A percentile compares a stretch with the other conserved stretches of the same genome.
Evolutionary conservation across 2,888 invertebrate species (phyloP).

Genomic region (Noctua pronuba): DNA sequence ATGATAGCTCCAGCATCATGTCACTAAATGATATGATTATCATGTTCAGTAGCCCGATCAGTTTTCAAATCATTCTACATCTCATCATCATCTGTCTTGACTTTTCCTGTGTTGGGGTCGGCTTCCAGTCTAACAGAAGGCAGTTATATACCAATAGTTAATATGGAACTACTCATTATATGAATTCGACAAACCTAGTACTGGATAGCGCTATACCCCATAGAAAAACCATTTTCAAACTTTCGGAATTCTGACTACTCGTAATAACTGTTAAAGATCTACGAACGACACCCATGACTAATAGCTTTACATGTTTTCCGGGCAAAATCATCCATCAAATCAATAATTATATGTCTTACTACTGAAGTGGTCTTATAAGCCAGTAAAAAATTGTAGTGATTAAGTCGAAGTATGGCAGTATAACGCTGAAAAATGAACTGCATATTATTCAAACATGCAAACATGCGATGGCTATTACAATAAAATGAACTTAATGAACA

Average conservation of each 20-base stretch:
- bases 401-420: too few species aligned
- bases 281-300: background rate
- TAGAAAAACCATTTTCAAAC: background rate
- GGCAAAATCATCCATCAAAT: background rate
- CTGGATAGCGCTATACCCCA: background rate
- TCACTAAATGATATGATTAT: background rate
- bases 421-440: too few species aligned
- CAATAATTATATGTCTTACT: background rate
- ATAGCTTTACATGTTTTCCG: background rate
- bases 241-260: background rate
- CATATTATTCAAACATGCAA: background rate
- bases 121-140: background rate
- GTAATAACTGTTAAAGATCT: background rate
- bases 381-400: background rate
- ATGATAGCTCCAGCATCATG: background rate
- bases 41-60: background rate
- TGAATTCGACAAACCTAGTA: background rate
- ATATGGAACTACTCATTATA: background rate
- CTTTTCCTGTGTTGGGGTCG: background rate
- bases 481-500: conserved; percentile 12
- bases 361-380: background rate
- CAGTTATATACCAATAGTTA: background rate
- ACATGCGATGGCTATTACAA: background rate
- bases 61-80: background rate
- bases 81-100: background rate